Evolutionary conservation across 2,113 vertebrate genomes (phyloP).

Genomic region (Pipa parva): DNA sequence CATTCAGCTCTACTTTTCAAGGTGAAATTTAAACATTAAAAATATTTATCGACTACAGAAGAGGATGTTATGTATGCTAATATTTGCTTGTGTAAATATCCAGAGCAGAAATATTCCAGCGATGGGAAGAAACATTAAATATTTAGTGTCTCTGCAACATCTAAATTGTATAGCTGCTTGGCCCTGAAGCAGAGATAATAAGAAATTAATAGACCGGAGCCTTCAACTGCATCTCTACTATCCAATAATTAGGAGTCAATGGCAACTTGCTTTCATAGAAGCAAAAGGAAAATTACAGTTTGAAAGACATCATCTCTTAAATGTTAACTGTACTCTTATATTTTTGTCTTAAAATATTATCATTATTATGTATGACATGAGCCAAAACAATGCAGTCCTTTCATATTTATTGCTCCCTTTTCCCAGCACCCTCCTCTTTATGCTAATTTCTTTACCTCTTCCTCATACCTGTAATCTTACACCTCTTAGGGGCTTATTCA

Average conservation of each 20-base stretch:
- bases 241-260: slow-evolving; percentile 27
- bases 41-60: slow-evolving; percentile 15
- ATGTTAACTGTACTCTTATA: no score
- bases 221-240: slow-evolving; percentile 18
- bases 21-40: slow-evolving; percentile 20
- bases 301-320: no score
- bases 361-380: no score
- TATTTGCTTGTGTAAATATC: slow-evolving; percentile 35
- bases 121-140: slow-evolving; percentile 35
- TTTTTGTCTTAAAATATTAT: no score
- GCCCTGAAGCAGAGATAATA: slow-evolving; percentile 31
- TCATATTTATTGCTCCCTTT: no score
- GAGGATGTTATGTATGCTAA: slow-evolving; percentile 27
- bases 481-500: no score
- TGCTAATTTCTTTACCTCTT: no score
- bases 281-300: background rate
- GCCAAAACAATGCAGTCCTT: no score
- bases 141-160: slow-evolving; percentile 17
- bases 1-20: slow-evolving; percentile 22
- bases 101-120: slow-evolving; percentile 23
- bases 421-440: no score
- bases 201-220: slow-evolving; percentile 30
- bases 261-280: background rate
- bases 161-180: slow-evolving; percentile 7
- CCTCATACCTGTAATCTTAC: no score